These are phyloP conservation scores for Coelinius sp. DNA, from an alignment of 2,888 invertebrate species.

Conservation along the genomic window DNA sequence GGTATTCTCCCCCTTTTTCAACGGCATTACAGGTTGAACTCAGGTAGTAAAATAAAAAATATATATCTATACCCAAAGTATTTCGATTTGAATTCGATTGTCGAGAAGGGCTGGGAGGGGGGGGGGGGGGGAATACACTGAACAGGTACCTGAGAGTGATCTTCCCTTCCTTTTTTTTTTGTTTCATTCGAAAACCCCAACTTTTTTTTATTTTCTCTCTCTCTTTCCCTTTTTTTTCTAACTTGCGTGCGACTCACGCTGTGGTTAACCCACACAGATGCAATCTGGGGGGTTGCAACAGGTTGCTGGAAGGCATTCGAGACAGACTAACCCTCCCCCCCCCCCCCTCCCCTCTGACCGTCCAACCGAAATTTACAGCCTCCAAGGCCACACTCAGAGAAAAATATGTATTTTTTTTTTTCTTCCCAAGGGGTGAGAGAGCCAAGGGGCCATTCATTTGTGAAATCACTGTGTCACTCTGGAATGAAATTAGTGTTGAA, in stretches of 20 bases:
- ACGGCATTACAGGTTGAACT: not conserved
- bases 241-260: constrained; percentile 29
- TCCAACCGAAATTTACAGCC: constrained; percentile 35
- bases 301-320: constrained; percentile 51
- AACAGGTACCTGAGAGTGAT: constrained; percentile 38
- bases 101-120: constrained; percentile 41
- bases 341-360: constrained; percentile 20
- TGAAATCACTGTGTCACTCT: too few species aligned
- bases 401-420: too few species aligned
- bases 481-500: too few species aligned
- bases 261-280: constrained; percentile 14
- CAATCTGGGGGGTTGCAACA: constrained; percentile 60
- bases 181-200: constrained; percentile 39
- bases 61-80: too few species aligned
- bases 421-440: too few species aligned
- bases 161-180: constrained; percentile 28
- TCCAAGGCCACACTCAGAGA: constrained; percentile 28
- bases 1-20: not conserved
- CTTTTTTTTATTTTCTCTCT: constrained; percentile 42
- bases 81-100: constrained; percentile 50
- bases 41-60: not conserved
- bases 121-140: constrained; percentile 33
- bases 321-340: not conserved
- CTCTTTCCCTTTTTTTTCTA: constrained; percentile 16
- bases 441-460: too few species aligned